Evolutionary conservation across 2,888 invertebrate genomes (phyloP), one percentile per base, ranked within the genome.

Genomic region (Zaprionus lineosus): DNA sequence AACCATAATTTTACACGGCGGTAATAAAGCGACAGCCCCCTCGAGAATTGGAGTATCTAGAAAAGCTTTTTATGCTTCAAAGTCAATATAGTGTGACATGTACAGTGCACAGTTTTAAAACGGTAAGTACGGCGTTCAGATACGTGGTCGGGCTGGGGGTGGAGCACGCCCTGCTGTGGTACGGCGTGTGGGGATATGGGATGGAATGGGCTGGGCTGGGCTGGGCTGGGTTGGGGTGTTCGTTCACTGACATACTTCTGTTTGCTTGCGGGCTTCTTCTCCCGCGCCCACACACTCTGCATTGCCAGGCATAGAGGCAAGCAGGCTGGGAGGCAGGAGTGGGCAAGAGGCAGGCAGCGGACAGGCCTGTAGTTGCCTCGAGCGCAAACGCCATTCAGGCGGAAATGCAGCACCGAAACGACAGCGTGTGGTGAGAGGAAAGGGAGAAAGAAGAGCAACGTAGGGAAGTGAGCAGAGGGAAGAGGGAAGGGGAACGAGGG

Each of bases 21-120:
- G 70, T 82, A 77, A 78, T 84, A 77, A 77, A 77, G 61, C 63
- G 67, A 59, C 37, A 52, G 57, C 64, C 77, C 62, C 74, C 55
- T 57, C 8, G 71, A 62, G 78, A 60, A 78, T 82, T 67, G 63
- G 67, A 62, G 65, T 82, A 79, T 84, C 78, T 68, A 74, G 67
- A 68, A 79, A 79, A 84, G 78, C 78, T 79, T 79, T 79, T 79
- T 82, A 82, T 85, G 84, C 84, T 63, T 85, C 81, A 85, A 85
- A 81, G 84, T 76, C 81, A 81, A 85, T 81, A 81, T 79, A 75
- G 73, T 79, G 69, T 74, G 82, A 61, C 81, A 76, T 66, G 74
- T 65, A 58, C 66, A 61, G 84, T 57, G 72, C 61, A 57, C 78
- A 82, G 78, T 78, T 78, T 84, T 74, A 74, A 67, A 84, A 65